Evolutionary conservation across 2,797 vertebrate species (phyloP).

Genomic region (Neopelma chrysocephalum): DNA sequence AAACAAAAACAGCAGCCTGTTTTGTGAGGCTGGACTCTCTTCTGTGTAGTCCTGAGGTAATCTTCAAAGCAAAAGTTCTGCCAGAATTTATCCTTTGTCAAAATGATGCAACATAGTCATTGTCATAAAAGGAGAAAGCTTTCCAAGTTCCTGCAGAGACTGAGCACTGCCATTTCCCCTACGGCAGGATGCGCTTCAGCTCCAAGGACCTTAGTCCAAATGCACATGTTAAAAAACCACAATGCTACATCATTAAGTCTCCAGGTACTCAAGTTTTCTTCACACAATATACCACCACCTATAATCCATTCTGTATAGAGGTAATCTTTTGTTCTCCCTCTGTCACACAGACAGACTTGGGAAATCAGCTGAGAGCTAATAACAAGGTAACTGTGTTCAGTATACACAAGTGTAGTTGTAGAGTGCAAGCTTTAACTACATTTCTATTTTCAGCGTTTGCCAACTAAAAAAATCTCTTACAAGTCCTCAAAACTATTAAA

Average conservation of each 20-base stretch:
- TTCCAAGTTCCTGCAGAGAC: neutral
- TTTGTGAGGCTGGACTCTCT: neutral
- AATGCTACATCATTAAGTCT: neutral
- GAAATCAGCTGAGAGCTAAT: neutral
- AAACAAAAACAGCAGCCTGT: neutral
- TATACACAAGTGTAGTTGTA: neutral
- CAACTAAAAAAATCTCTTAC: neutral
- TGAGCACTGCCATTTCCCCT: neutral
- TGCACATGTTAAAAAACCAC: rapidly evolving
- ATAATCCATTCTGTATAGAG: neutral
- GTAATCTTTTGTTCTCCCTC: neutral
- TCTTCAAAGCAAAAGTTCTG: neutral
- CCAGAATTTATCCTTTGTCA: neutral
- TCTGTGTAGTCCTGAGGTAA: neutral
- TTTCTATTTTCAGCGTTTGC: neutral
- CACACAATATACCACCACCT: neutral
- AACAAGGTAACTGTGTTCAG: neutral
- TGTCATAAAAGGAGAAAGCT: neutral
- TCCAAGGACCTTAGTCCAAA: neutral
- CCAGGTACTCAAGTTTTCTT: neutral
- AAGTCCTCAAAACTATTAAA: neutral
- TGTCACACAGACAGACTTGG: neutral
- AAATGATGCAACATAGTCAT: neutral
- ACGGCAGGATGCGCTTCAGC: neutral
- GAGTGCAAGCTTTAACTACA: neutral